Evolutionary conservation across 2,797 vertebrate species (phyloP).

Genomic region (Sciaenops ocellatus): DNA sequence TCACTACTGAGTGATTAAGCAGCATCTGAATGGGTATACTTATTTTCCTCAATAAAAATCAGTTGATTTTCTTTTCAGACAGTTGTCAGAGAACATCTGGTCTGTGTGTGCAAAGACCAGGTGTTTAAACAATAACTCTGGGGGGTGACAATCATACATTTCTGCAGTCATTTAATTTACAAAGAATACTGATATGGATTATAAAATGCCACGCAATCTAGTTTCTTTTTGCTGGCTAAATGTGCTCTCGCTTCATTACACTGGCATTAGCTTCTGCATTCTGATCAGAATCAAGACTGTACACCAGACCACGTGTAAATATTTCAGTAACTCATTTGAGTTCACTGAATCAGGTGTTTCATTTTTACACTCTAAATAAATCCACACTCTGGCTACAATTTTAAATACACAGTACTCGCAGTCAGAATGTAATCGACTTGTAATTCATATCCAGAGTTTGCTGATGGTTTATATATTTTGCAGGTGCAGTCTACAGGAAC

Average conservation of each 20-base stretch:
- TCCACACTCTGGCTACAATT: neutral
- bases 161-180: conserved; percentile 29
- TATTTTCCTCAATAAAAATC: neutral
- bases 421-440: conserved; percentile 9
- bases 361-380: conserved; percentile 2
- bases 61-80: neutral
- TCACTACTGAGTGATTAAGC: conserved; percentile 1
- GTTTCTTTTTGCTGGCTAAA: conserved; percentile 15
- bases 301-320: neutral
- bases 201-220: neutral
- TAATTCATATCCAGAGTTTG: conserved; percentile 23
- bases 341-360: neutral
- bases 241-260: conserved; percentile 18
- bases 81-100: neutral
- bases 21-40: neutral
- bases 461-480: conserved; percentile 31
- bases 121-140: neutral
- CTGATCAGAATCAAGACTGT: neutral
- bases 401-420: neutral
- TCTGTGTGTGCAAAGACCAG: neutral
- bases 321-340: conserved; percentile 6
- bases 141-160: conserved; percentile 1
- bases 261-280: neutral
- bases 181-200: neutral
- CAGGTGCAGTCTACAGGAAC: conserved; percentile 25